phyloP scores from a whole-genome alignment of 53 echinoderm and acorn worm genomes.

The Zoroaster sp. region DNA sequence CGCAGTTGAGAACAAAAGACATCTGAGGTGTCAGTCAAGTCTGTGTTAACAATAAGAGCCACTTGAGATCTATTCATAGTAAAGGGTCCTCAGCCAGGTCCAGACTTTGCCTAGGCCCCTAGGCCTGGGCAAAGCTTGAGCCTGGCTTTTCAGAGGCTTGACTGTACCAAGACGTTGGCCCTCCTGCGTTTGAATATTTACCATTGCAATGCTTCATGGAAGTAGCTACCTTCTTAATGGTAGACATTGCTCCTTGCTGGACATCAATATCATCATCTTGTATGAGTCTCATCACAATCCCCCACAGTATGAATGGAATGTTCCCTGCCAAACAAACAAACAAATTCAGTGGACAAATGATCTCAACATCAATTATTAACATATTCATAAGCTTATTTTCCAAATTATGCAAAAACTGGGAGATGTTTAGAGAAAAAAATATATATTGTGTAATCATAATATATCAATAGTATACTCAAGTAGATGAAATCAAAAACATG shows the following conservation, averaged over 20 bases:
- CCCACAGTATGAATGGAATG: conserved; percentile 60
- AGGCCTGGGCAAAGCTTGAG: no score
- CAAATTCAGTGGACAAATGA: neutral
- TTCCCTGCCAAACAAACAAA: conserved; percentile 29
- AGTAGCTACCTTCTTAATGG: conserved; percentile 6
- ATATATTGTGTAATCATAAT: no score
- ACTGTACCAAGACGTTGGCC: neutral
- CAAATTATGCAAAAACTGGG: neutral
- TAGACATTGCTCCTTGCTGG: conserved; percentile 26
- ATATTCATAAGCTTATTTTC: no score
- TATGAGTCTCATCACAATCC: conserved; percentile 46
- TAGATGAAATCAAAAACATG: no score
- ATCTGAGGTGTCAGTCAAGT: no score
- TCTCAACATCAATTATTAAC: no score
- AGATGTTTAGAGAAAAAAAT: no score
- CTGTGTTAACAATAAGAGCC: no score
- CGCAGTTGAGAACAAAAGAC: no score
- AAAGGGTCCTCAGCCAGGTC: no score
- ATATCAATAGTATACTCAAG: no score
- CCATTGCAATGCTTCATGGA: neutral
- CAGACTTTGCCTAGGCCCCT: neutral
- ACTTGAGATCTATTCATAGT: no score
- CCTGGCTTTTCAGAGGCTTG: neutral
- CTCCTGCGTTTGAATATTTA: neutral
- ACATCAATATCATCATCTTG: conserved; percentile 59